phyloP scores from a whole-genome alignment of 2,113 vertebrate species.

The Pollimyrus isidori region DNA sequence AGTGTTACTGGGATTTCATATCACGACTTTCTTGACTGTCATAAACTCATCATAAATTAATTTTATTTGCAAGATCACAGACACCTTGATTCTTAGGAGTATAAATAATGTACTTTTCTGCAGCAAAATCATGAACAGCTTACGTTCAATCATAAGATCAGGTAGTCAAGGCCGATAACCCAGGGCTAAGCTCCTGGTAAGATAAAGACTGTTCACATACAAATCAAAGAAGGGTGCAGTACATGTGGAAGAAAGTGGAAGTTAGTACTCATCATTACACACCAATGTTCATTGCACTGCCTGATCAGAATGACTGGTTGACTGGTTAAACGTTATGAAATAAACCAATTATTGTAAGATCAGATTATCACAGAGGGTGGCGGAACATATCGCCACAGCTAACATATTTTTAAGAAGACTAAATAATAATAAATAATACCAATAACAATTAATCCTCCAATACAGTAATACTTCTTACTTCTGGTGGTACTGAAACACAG shows the following conservation, averaged over 20 bases:
- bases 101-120: not conserved
- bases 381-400: not conserved
- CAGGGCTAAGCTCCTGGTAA: not conserved
- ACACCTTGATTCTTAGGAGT: not conserved
- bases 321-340: not conserved
- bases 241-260: not conserved
- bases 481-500: conserved; percentile 36
- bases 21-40: not conserved
- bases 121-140: not conserved
- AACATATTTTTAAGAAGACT: not conserved
- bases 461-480: not conserved
- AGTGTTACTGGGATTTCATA: not conserved
- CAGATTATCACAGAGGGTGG: not conserved
- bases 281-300: not conserved
- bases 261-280: not conserved
- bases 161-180: not conserved
- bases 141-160: not conserved
- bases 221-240: not conserved
- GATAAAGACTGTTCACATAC: not conserved
- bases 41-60: not conserved
- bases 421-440: not conserved
- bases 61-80: not conserved
- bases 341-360: not conserved
- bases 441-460: conserved; percentile 32
- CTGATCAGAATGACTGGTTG: not conserved